Base-by-base conservation (phyloP, 2,113 vertebrate genomes). In the Apaloderma vittatum region DNA sequence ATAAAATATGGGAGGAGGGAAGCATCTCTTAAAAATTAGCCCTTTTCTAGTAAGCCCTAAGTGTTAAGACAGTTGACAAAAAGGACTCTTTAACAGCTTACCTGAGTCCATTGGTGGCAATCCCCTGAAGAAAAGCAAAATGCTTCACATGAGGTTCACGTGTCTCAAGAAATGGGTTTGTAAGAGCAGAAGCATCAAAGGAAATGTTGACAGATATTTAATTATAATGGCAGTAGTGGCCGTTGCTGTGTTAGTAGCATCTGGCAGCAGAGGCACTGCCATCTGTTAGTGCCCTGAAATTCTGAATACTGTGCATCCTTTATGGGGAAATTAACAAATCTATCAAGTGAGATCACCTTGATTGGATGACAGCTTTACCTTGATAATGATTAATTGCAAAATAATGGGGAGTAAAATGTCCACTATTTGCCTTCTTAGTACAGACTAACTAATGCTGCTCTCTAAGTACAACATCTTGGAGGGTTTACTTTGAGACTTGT, bases 321-420 rank as follows among this genome's bases (percentile, higher is more conserved):
- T 79, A n/a, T 88, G 90, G 75, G 91, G 63, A 45, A 91, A 90
- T 93, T 79, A 93, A 94, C 32, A 4, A 73, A 95, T 72, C 88
- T 66, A 72, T 89, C 93, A 73, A 79, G 72, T 86, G 58, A 83
- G 93, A 94, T 93, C 94, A 93, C 85, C 91, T 97, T 72, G 73
- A 92, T 88, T 93, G 94, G 71, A 75, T 93, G 89, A 63, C 66
- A 86, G 86, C 55, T 82, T 89, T 91, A 77, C 91, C 75, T 63
- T 80, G 85, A 37, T 95, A 77, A 85, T 75, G 77, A 95, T 89
- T 66, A 92, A 82, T 74, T 85, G 68, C 51, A 45, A 90, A 90
- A 88, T 87, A 81, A 84, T 4, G 14, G 45, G n/a, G 12, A 78
- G 13, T 40, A 32, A 76, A 93, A 71, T 71, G 61, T 59, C 86